Percentiles rank a stretch among this genome's conserved stretches.
Conservation (phyloP, 2,888 invertebrate genomes). For the Melipona beecheii region DNA sequence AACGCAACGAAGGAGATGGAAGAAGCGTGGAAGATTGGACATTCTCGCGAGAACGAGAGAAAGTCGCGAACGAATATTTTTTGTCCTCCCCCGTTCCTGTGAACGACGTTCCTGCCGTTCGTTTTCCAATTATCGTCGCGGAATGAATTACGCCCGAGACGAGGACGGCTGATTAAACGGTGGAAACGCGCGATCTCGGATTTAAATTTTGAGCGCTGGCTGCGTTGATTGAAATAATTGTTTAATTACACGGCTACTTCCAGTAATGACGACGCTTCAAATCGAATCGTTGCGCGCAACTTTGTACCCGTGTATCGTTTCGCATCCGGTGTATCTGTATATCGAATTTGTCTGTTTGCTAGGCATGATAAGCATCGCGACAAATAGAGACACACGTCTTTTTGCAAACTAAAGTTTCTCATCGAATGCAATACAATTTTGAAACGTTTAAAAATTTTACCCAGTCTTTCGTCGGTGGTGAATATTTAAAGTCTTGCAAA, state of each 20-base stretch:
- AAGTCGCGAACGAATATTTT: slow-evolving; percentile 1
- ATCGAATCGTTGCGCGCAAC: neutral
- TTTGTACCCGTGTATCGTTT: neutral
- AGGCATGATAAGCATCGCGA: no score
- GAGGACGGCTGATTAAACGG: slow-evolving; percentile 42
- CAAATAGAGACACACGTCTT: no score
- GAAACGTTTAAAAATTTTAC: no score
- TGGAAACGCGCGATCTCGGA: slow-evolving; percentile 18
- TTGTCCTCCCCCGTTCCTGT: neutral
- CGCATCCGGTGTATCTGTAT: neutral
- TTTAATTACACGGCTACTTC: slow-evolving; percentile 43
- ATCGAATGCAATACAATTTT: no score
- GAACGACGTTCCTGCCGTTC: slow-evolving; percentile 22
- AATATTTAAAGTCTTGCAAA: no score
- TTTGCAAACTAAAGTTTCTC: no score
- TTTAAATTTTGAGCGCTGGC: slow-evolving; percentile 33
- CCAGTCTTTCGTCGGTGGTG: no score
- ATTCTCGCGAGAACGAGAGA: neutral
- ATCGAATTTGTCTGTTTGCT: neutral
- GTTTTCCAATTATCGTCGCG: slow-evolving; percentile 50
- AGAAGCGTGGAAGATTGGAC: neutral
- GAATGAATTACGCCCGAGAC: slow-evolving; percentile 41
- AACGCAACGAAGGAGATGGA: neutral
- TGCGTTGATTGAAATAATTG: slow-evolving; percentile 38
- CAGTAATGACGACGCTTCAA: slow-evolving; percentile 16